A percentile compares a stretch with the other conserved stretches of the same genome.
Evolutionary conservation across 2,797 vertebrate species (phyloP).

Genomic region (Oreochromis grahami): DNA sequence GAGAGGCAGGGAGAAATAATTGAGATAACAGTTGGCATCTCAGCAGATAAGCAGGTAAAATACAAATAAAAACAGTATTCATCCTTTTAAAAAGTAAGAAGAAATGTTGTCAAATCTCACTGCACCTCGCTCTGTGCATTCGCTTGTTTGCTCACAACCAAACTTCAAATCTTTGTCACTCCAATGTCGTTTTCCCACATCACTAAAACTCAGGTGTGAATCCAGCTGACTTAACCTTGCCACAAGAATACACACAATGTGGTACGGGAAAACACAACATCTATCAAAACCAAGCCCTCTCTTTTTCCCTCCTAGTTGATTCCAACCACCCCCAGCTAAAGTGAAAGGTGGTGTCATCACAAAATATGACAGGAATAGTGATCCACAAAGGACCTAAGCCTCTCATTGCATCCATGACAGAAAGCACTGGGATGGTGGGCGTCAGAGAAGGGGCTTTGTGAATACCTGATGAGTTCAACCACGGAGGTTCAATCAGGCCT

Average conservation of each 20-base stretch:
- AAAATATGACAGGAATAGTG: conserved; percentile 48
- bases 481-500: conserved; percentile 44
- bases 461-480: conserved; percentile 63
- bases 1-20: background rate
- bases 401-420: conserved; percentile 51
- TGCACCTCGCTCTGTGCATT: conserved; percentile 3
- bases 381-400: conserved; percentile 56
- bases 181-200: conserved; percentile 4
- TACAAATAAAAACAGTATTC: conserved; percentile 39
- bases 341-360: conserved; percentile 20
- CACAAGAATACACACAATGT: conserved; percentile 14
- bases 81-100: conserved; percentile 20
- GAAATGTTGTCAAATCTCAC: conserved; percentile 25
- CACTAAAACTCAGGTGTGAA: conserved; percentile 24
- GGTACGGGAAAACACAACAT: background rate
- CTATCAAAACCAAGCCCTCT: conserved; percentile 4
- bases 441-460: conserved; percentile 52
- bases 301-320: background rate
- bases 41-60: conserved; percentile 33
- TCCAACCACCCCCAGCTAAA: conserved; percentile 23
- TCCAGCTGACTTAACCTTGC: conserved; percentile 16
- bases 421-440: conserved; percentile 44
- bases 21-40: conserved; percentile 11
- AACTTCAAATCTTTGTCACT: conserved; percentile 29
- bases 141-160: conserved; percentile 36